Percentiles rank a stretch among this genome's conserved stretches.
Conservation (phyloP, 1,140 invertebrate genomes). For the Trinorchestia longiramus region DNA sequence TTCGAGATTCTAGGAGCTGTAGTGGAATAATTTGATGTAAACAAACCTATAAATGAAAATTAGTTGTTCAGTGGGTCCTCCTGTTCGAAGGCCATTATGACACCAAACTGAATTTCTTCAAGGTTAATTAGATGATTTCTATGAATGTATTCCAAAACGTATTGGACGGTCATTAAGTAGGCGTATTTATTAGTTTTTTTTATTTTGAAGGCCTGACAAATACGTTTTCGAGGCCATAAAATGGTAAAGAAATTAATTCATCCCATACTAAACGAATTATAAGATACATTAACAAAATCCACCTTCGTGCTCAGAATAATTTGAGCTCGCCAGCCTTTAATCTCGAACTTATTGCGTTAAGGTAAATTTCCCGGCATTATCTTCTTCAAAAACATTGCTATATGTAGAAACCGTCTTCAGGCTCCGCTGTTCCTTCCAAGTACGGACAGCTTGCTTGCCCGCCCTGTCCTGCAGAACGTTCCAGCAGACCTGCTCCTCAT, state of each 20-base stretch:
- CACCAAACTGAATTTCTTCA: background rate
- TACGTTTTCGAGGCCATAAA: background rate
- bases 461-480: background rate
- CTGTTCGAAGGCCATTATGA: background rate
- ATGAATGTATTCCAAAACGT: background rate
- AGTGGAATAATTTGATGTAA: background rate
- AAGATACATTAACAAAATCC: background rate
- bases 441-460: background rate
- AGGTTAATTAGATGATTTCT: background rate
- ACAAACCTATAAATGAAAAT: background rate
- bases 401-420: background rate
- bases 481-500: background rate
- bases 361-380: background rate
- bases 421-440: background rate
- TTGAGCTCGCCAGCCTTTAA: background rate
- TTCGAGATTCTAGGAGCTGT: background rate
- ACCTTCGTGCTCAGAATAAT: background rate
- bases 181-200: background rate
- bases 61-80: background rate
- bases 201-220: background rate
- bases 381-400: background rate
- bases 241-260: background rate
- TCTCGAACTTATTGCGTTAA: background rate
- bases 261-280: background rate
- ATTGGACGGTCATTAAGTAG: background rate